Conservation (phyloP, 2,797 vertebrate genomes). For the Sphenodon punctatus region DNA sequence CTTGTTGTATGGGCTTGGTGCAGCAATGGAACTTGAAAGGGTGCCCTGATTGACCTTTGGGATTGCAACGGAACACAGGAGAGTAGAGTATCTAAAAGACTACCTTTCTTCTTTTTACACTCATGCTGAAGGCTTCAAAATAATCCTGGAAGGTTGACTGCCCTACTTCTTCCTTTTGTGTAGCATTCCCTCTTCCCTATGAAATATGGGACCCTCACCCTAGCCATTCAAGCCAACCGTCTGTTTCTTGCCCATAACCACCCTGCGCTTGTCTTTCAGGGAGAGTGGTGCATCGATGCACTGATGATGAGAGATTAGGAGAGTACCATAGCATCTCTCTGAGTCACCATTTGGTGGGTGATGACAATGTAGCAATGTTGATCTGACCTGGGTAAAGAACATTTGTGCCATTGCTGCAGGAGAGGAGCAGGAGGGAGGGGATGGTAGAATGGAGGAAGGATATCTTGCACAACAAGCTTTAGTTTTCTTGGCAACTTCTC, state of each 20-base stretch:
- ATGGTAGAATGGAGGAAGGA: neutral
- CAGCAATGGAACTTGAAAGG: no score
- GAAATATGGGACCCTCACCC: neutral
- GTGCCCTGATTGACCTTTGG: no score
- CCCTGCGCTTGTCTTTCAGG: neutral
- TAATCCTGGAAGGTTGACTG: no score
- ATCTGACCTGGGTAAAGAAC: slow-evolving; percentile 31
- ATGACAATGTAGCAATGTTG: slow-evolving; percentile 8
- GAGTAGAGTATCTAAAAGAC: no score
- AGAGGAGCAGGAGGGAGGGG: neutral
- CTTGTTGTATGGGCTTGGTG: no score
- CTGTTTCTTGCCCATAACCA: neutral
- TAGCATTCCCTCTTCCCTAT: neutral
- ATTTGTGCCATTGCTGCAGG: neutral
- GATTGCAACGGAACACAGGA: no score
- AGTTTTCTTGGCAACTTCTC: slow-evolving; percentile 38
- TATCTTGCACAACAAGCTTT: neutral
- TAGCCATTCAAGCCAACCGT: neutral
- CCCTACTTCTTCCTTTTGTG: neutral
- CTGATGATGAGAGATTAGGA: neutral
- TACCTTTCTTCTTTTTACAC: no score
- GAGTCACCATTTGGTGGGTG: neutral
- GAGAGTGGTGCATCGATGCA: neutral
- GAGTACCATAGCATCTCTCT: neutral
- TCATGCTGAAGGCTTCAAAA: no score